These are phyloP conservation scores for Phyllostomus discolor DNA, from an alignment of 2,113 vertebrate genomes.

Conservation along the genomic window DNA sequence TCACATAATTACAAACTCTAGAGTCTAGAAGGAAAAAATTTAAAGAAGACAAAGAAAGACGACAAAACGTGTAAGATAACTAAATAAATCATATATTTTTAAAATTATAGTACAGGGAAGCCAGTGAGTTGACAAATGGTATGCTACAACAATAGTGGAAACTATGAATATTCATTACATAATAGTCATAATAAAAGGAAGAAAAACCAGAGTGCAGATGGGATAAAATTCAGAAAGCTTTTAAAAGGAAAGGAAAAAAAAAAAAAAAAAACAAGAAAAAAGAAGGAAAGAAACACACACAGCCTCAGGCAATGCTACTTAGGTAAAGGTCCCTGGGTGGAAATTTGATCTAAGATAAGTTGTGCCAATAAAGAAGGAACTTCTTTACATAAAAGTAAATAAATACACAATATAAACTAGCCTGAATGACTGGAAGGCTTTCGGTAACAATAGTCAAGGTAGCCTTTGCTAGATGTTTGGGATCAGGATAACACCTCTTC, in stretches of 20 bases:
- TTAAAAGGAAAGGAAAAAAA: not conserved
- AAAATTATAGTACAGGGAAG: not conserved
- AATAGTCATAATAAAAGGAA: conserved; percentile 5
- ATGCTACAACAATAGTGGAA: conserved; percentile 5
- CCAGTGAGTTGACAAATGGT: not conserved
- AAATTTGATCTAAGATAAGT: conserved; percentile 61
- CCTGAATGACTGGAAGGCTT: conserved; percentile 47
- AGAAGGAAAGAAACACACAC: not conserved
- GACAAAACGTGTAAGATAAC: not conserved
- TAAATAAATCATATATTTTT: not conserved
- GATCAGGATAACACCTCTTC: not conserved
- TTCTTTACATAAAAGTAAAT: conserved; percentile 63
- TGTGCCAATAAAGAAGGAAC: conserved; percentile 48
- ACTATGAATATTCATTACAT: conserved; percentile 51
- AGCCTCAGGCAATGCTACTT: not conserved
- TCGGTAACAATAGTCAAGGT: not conserved
- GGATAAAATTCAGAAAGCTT: conserved; percentile 4
- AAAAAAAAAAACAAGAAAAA: not conserved
- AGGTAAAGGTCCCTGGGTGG: not conserved
- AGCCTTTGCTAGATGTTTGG: not conserved
- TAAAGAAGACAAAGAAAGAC: not conserved
- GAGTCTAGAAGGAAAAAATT: not conserved
- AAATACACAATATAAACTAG: conserved; percentile 59
- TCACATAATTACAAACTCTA: not conserved
- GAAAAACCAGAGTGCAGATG: not conserved